Evolutionary conservation across 1,140 invertebrate genomes (phyloP).

Genomic region (Apis florea): DNA sequence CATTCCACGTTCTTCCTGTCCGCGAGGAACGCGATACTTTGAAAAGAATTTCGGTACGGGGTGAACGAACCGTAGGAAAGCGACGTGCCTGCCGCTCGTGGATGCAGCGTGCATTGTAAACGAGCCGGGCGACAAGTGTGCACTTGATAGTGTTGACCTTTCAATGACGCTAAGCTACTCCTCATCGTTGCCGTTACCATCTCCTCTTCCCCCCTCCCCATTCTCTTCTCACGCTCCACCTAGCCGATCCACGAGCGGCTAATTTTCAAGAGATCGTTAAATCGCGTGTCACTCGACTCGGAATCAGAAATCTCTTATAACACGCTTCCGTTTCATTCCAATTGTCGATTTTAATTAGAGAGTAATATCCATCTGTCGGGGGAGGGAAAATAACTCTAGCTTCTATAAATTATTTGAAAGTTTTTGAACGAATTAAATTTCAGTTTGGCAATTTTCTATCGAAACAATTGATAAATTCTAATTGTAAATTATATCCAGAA

Average conservation of each 20-base stretch:
- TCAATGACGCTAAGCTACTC: slow-evolving; percentile 67
- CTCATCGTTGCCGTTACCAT: slow-evolving; percentile 45
- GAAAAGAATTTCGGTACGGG: slow-evolving; percentile 71
- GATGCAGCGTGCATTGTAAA: slow-evolving; percentile 76
- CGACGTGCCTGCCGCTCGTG: slow-evolving; percentile 64
- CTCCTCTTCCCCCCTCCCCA: slow-evolving; percentile 25
- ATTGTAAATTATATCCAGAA: neutral
- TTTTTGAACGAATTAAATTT: no score
- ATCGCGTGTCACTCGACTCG: slow-evolving; percentile 16
- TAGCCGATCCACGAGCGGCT: slow-evolving; percentile 9
- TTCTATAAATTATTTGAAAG: no score
- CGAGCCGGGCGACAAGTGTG: slow-evolving; percentile 72
- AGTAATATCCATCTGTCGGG: no score
- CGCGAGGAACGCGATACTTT: slow-evolving; percentile 47
- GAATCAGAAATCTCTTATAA: neutral
- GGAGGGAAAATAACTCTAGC: no score
- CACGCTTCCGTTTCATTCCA: neutral
- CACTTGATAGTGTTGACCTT: slow-evolving; percentile 70
- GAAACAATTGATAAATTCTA: no score
- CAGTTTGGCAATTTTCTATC: no score
- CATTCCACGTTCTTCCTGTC: slow-evolving; percentile 10
- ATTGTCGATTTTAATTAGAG: no score
- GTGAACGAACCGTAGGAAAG: slow-evolving; percentile 73
- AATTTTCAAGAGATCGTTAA: slow-evolving; percentile 58
- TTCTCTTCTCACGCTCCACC: slow-evolving; percentile 15